Percentiles rank a stretch among this genome's conserved stretches.
Conservation (phyloP, 1,140 invertebrate genomes). For the Solenopsis invicta region DNA sequence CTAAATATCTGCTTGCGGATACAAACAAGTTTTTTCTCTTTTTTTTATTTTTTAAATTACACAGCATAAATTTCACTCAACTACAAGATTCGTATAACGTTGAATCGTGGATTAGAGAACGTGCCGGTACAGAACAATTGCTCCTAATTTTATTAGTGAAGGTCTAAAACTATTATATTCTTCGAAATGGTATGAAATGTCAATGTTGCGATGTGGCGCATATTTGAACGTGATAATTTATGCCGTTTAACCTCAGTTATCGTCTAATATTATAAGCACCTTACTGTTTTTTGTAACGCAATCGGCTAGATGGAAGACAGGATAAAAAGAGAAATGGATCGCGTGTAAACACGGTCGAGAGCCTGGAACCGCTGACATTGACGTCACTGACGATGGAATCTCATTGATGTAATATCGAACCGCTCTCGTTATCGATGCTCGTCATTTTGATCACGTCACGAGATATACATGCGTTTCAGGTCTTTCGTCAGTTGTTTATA, state of each 20-base stretch:
- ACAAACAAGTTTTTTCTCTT: not conserved
- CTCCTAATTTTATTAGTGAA: slow-evolving; percentile 7
- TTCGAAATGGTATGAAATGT: not conserved
- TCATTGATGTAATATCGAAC: slow-evolving; percentile 32
- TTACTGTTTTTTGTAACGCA: not conserved
- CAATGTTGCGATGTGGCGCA: not conserved
- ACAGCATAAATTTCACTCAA: not conserved
- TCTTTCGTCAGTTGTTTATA: slow-evolving; percentile 43
- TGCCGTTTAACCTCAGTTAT: not conserved
- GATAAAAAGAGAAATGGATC: not conserved
- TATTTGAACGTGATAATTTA: slow-evolving; percentile 17
- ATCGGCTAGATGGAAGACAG: not conserved
- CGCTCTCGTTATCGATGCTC: slow-evolving; percentile 18
- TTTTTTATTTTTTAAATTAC: not conserved
- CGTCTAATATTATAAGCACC: not conserved
- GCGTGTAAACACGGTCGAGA: not conserved
- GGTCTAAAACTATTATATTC: not conserved
- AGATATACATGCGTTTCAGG: not conserved
- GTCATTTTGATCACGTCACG: slow-evolving; percentile 19
- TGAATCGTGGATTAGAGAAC: not conserved
- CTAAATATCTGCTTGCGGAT: not conserved
- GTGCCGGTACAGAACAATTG: not conserved
- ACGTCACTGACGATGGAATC: not conserved
- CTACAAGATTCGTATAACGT: not conserved
- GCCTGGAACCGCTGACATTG: not conserved